Conservation (phyloP, 2,888 invertebrate genomes). For the Diadegma fenestrale region DNA sequence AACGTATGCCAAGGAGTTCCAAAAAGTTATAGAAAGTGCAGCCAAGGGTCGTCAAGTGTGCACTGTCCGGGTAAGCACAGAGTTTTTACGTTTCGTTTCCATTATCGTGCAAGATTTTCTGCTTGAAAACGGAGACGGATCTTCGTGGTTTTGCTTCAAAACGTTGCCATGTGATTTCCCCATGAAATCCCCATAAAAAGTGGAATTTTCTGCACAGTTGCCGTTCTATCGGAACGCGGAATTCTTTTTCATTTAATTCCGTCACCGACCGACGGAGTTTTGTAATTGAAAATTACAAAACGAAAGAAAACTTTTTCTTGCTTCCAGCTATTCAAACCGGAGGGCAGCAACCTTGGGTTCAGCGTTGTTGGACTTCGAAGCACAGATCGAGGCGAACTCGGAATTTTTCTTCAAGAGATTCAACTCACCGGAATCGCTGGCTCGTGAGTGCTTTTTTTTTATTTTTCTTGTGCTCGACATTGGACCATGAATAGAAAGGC, state of each 20-base stretch:
- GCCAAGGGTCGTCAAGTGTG: conserved; percentile 87
- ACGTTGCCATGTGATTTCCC: not conserved
- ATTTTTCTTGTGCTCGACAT: not conserved
- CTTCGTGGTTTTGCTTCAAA: not conserved
- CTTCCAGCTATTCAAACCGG: conserved; percentile 87
- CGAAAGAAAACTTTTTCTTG: conserved; percentile 37
- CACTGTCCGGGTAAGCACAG: conserved; percentile 84
- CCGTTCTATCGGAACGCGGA: not conserved
- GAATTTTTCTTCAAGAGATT: conserved; percentile 89
- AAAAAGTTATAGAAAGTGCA: conserved; percentile 86
- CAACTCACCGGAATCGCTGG: conserved; percentile 88
- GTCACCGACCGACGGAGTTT: not conserved
- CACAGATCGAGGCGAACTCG: conserved; percentile 88
- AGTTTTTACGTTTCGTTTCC: not conserved
- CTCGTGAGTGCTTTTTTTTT: conserved; percentile 84
- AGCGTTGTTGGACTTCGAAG: conserved; percentile 88
- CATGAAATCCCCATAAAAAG: not conserved
- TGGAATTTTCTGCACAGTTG: not conserved
- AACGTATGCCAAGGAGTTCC: conserved; percentile 86
- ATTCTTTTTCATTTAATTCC: not conserved
- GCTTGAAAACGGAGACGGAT: not conserved
- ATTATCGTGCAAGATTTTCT: not conserved
- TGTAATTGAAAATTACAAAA: not conserved
- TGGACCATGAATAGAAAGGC: not conserved
- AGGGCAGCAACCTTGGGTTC: conserved; percentile 90